Evolutionary conservation across 1,140 invertebrate genomes (phyloP), one percentile per base, ranked within the genome.

Genomic region (Neotoxoptera formosana): DNA sequence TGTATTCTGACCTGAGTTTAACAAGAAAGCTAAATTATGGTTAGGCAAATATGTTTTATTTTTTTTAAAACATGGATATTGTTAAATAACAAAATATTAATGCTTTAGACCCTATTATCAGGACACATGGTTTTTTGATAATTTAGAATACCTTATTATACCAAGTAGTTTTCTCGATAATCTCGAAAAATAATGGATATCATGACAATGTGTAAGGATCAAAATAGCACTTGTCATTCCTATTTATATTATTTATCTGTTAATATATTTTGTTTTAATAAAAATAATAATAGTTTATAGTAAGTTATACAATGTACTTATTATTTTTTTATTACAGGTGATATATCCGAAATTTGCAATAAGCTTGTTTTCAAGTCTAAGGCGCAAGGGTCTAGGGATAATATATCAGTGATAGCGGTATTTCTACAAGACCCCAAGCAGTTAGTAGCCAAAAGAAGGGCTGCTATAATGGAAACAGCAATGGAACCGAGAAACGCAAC

Each of bases 391-490:
- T 98, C 98, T 34, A 95, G 95, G 90, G 98, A 99, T 95, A 99
- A 99, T 95, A 98, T 98, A 95, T 97, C 97, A 84, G 97, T 98
- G 94, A 97, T 98, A 94, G 97, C 98, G 93, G 97, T 98, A 91
- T 98, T 98, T 95, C 96, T 99, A 95, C 91, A 93, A 34, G 81
- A 93, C 56, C 91, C 91, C 53, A 93, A 93, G 8, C 48, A 86
- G 25, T 86, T 93, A 86, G 91, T 84, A 83, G 91, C 81, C 81
- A 81, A 47, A 25, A 93, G 91, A 41, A 86, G 81, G 81, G 91
- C 91, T 83, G 34, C 25, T 41, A 86, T 86, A 30, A 93, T 93
- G 91, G 91, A 93, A 93, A 93, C 91, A 53, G 91, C 91, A 20
- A 93, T 93, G 91, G 91, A 93, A 84, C 91, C 84, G 2, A 93